These are phyloP conservation scores for Taxidea taxus DNA, from an alignment of 2,113 vertebrate species.

Conservation along the genomic window DNA sequence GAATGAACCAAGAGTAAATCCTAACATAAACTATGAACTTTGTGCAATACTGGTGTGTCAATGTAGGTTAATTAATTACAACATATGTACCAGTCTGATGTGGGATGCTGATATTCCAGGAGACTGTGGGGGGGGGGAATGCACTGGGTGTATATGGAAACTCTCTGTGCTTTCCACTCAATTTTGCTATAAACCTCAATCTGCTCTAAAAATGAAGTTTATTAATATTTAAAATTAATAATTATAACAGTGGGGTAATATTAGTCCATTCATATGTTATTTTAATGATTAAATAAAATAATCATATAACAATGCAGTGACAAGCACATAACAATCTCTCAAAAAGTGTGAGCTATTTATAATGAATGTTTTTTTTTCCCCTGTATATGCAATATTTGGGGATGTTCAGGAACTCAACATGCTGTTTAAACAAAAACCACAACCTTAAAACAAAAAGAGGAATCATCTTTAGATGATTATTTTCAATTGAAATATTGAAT, in stretches of 20 bases:
- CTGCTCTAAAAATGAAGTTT: background rate
- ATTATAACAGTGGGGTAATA: background rate
- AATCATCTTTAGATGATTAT: background rate
- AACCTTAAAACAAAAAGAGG: background rate
- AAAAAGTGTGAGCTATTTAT: background rate
- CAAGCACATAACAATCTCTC: background rate
- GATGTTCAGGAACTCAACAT: background rate
- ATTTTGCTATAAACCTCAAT: background rate
- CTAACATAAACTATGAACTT: background rate
- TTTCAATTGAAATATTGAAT: background rate
- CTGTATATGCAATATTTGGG: background rate
- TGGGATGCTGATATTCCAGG: no score
- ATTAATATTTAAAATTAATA: background rate
- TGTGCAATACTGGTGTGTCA: background rate
- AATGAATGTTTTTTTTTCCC: background rate
- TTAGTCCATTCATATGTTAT: background rate
- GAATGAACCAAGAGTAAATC: background rate
- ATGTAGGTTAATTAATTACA: background rate
- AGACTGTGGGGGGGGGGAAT: accelerated
- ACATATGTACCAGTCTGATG: background rate
- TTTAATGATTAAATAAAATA: background rate
- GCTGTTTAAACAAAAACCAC: background rate
- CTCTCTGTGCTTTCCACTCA: background rate
- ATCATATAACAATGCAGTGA: background rate
- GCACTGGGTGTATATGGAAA: background rate